Evolutionary conservation across 1,140 invertebrate species (phyloP).

Genomic region (Microplitis demolitor): DNA sequence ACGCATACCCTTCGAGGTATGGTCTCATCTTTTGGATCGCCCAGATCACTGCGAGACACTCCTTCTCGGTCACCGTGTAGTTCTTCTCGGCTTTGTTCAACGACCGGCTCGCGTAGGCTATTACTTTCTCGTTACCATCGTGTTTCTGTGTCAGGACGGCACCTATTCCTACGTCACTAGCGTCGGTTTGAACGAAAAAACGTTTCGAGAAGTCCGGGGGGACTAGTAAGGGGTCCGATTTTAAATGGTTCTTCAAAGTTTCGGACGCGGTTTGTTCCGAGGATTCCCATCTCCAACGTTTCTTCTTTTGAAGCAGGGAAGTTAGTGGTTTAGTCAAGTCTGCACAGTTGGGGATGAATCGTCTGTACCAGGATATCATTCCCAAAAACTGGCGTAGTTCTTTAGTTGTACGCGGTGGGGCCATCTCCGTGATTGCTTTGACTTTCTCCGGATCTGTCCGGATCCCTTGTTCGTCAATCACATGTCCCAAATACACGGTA

Average conservation of each 20-base stretch:
- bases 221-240: neutral
- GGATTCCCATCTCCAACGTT: conserved; percentile 34
- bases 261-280: conserved; percentile 16
- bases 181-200: conserved; percentile 42
- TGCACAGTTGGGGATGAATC: conserved; percentile 49
- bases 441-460: conserved; percentile 39
- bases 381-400: conserved; percentile 42
- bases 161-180: conserved; percentile 38
- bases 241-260: neutral
- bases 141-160: conserved; percentile 38
- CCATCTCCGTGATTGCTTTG: conserved; percentile 20
- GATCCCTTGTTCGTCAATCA: conserved; percentile 36
- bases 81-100: conserved; percentile 50
- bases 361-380: conserved; percentile 46
- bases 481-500: conserved; percentile 39
- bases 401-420: conserved; percentile 32
- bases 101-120: conserved; percentile 52
- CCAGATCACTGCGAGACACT: conserved; percentile 57
- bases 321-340: conserved; percentile 39
- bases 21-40: conserved; percentile 51
- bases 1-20: conserved; percentile 55
- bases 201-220: conserved; percentile 40
- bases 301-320: conserved; percentile 36
- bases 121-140: conserved; percentile 35
- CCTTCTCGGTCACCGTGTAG: conserved; percentile 56